A percentile compares a stretch with the other conserved stretches of the same genome.
Conservation (phyloP, 2,113 vertebrate genomes). For the Ceyx melanurus region DNA sequence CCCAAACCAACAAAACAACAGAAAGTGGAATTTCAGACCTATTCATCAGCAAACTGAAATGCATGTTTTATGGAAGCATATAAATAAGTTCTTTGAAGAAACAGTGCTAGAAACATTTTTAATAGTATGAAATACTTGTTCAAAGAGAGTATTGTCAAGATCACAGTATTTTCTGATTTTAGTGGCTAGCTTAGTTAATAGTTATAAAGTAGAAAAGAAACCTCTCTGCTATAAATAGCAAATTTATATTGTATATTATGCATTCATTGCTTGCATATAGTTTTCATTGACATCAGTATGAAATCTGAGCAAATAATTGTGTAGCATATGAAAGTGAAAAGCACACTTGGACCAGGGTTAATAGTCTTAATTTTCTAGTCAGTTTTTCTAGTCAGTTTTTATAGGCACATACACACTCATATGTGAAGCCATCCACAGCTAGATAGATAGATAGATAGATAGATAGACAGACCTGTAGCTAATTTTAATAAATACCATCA, state of each 20-base stretch:
- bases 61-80: neutral
- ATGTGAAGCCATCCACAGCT: neutral
- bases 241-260: neutral
- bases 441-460: neutral
- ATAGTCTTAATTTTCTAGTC: conserved; percentile 24
- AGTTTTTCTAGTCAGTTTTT: conserved; percentile 12
- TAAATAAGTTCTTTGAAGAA: neutral
- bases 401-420: neutral
- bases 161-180: neutral
- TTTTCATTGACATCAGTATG: neutral
- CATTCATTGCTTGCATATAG: neutral
- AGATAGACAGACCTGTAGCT: neutral
- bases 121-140: neutral
- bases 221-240: neutral
- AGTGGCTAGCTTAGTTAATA: neutral
- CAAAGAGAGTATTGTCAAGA: neutral
- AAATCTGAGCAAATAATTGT: conserved; percentile 4
- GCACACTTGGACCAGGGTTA: neutral
- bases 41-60: neutral
- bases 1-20: no score
- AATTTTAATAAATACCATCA: neutral
- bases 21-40: neutral
- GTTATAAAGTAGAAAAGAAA: conserved; percentile 10
- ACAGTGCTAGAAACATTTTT: neutral
- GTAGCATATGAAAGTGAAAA: conserved; percentile 19